Conservation (phyloP, 2,888 invertebrate genomes). For the Drosophila greeni region DNA sequence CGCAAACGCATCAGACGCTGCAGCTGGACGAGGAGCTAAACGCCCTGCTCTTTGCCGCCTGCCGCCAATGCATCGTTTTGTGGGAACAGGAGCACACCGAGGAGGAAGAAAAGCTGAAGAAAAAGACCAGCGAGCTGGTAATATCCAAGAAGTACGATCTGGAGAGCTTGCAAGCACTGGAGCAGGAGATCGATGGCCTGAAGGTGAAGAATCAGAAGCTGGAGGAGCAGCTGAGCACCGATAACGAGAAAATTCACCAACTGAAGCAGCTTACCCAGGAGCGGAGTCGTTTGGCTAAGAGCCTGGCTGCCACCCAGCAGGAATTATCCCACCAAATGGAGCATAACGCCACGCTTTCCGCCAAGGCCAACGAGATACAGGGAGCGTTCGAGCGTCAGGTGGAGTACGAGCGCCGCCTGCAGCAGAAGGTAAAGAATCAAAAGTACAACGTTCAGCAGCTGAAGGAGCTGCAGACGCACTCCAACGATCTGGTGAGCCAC, state of each 20-base stretch:
- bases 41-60: slow-evolving; percentile 57
- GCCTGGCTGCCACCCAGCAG: slow-evolving; percentile 40
- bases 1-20: slow-evolving; percentile 25
- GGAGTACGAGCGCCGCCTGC: slow-evolving; percentile 37
- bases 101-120: slow-evolving; percentile 64
- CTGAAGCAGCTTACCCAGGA: slow-evolving; percentile 35
- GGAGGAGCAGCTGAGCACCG: slow-evolving; percentile 45
- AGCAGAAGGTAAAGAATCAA: slow-evolving; percentile 52
- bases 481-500: slow-evolving; percentile 60
- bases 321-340: slow-evolving; percentile 11
- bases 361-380: background rate
- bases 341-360: slow-evolving; percentile 1
- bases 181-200: slow-evolving; percentile 52
- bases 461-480: slow-evolving; percentile 56
- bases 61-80: slow-evolving; percentile 61
- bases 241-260: slow-evolving; percentile 52
- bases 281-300: slow-evolving; percentile 51
- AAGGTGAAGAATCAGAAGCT: slow-evolving; percentile 50
- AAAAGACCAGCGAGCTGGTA: slow-evolving; percentile 59
- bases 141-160: slow-evolving; percentile 60
- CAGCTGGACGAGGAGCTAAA: slow-evolving; percentile 66
- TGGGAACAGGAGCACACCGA: slow-evolving; percentile 73
- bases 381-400: slow-evolving; percentile 7
- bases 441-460: slow-evolving; percentile 55
- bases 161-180: slow-evolving; percentile 46